Evolutionary conservation across 2,113 vertebrate genomes (phyloP).

Genomic region (Pimephales promelas): DNA sequence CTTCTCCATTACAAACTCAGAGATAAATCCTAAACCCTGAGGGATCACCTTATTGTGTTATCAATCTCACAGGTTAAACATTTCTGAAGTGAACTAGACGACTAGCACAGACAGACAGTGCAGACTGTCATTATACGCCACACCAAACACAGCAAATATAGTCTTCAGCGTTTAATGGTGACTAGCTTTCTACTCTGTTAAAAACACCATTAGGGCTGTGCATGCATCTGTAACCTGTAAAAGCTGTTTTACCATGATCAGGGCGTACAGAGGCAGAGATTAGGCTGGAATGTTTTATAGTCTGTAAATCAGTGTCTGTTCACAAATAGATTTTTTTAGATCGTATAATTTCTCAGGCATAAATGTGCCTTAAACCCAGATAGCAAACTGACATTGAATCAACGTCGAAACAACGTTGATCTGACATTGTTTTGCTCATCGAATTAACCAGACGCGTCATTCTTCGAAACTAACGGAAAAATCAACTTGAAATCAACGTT

Average conservation of each 20-base stretch:
- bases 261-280: neutral
- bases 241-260: conserved; percentile 11
- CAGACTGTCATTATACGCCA: conserved; percentile 21
- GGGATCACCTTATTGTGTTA: conserved; percentile 33
- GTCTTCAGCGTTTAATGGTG: conserved; percentile 2
- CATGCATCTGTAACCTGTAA: neutral
- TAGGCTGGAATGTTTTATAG: neutral
- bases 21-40: conserved; percentile 34
- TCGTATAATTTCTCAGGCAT: neutral
- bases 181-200: neutral
- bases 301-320: neutral
- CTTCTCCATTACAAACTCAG: conserved; percentile 16
- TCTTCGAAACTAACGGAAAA: no score
- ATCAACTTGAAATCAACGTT: no score
- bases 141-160: conserved; percentile 2
- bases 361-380: neutral
- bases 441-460: no score
- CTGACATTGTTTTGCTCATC: no score
- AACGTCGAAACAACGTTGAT: no score
- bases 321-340: neutral
- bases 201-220: neutral
- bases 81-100: neutral
- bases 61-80: neutral
- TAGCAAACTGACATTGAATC: no score
- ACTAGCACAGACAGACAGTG: neutral